Evolutionary conservation across 2,888 invertebrate genomes (phyloP).

Genomic region (Aleiodes testaceus): DNA sequence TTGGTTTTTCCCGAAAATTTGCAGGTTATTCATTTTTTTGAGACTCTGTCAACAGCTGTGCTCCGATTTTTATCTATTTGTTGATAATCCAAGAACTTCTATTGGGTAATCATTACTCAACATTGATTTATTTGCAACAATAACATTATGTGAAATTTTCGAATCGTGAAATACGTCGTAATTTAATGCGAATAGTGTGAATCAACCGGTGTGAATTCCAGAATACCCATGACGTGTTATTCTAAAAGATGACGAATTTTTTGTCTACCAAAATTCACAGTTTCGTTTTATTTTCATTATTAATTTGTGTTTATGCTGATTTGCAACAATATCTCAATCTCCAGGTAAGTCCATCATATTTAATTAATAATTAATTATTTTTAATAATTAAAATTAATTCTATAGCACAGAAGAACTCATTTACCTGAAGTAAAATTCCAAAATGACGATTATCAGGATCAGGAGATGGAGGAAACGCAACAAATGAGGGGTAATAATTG

Average conservation of each 20-base stretch:
- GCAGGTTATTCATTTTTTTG: background rate
- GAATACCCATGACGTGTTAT: slow-evolving; percentile 2
- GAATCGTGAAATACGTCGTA: background rate
- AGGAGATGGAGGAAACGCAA: slow-evolving; percentile 60
- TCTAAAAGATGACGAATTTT: slow-evolving; percentile 5
- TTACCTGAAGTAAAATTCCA: slow-evolving; percentile 55
- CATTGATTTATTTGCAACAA: background rate
- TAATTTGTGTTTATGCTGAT: slow-evolving; percentile 38
- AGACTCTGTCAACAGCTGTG: slow-evolving; percentile 19
- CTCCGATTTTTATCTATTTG: background rate
- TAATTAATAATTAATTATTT: background rate
- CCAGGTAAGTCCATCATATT: slow-evolving; percentile 51
- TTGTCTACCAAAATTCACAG: slow-evolving; percentile 9
- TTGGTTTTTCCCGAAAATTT: background rate
- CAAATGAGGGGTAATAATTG: slow-evolving; percentile 51
- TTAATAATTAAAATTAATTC: slow-evolving; percentile 30
- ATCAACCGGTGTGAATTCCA: slow-evolving; percentile 12
- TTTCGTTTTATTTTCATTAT: slow-evolving; percentile 9
- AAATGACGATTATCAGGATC: slow-evolving; percentile 57
- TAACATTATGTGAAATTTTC: background rate
- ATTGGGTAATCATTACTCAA: no score
- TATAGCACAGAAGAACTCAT: slow-evolving; percentile 45
- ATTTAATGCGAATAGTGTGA: background rate
- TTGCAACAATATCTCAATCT: slow-evolving; percentile 47
- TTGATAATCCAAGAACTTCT: background rate